These are phyloP conservation scores for Eolophus roseicapilla DNA, from an alignment of 2,113 vertebrate species.

Conservation along the genomic window DNA sequence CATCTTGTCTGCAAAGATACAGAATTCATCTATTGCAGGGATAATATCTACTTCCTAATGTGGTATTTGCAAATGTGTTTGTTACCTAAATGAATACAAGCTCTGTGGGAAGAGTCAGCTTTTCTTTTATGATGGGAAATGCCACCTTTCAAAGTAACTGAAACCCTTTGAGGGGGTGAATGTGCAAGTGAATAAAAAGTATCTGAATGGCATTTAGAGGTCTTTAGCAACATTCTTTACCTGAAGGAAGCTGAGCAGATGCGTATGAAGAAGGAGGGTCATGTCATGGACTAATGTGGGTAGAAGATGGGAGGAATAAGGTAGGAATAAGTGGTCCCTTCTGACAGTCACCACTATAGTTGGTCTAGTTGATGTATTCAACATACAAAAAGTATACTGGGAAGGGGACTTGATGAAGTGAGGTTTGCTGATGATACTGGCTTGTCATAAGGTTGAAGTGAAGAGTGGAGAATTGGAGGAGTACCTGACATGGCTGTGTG, in stretches of 20 bases:
- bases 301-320: neutral
- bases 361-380: neutral
- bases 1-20: neutral
- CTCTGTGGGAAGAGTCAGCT: neutral
- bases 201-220: neutral
- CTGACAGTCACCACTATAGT: neutral
- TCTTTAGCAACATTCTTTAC: neutral
- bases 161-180: neutral
- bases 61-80: fast-evolving
- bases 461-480: neutral
- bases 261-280: neutral
- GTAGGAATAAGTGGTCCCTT: neutral
- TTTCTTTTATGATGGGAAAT: neutral
- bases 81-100: neutral
- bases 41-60: neutral
- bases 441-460: neutral
- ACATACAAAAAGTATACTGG: neutral
- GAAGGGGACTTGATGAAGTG: neutral
- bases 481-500: neutral
- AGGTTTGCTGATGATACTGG: neutral
- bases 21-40: neutral
- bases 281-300: neutral
- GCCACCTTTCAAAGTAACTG: neutral
- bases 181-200: neutral
- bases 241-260: neutral